Evolutionary conservation across 2,888 invertebrate genomes (phyloP), one percentile per base, ranked within the genome.

Genomic region (Onthophagus sagittarius): DNA sequence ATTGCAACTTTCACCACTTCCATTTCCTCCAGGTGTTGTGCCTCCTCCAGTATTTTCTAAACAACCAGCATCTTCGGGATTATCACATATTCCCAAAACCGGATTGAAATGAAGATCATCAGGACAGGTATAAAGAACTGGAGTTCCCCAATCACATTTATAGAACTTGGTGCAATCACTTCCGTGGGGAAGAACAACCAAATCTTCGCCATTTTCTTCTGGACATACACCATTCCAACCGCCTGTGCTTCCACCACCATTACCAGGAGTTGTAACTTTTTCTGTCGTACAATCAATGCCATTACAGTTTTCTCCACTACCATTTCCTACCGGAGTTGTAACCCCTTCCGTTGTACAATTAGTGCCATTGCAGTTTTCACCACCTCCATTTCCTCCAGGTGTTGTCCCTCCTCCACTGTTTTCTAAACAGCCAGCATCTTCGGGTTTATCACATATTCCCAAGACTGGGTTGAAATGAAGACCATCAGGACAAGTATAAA

Each of bases 371-470:
- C n/a, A n/a, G n/a, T n/a, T n/a, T n/a, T n/a, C n/a, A n/a, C n/a
- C n/a, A n/a, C n/a, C n/a, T n/a, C n/a, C n/a, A n/a, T n/a, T n/a
- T n/a, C n/a, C n/a, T n/a, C 33, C 33, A 33, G 33, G 33, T 33
- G 33, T 33, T 33, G 33, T 33, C 5, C 5, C 7, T 33, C 7
- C 33, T 2, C 63, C 63, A 9, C 62, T 4, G 13, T 62, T 62
- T 5, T 14, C 63, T 14, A 31, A 32, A 33, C 75, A 75, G 2
- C 74, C 67, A n/a, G 72, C 76, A 69, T 70, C 73, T 15, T 73
- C 67, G 0, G 76, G 76, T 11, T 69, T 75, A 63, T 77, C 77
- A 62, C 77, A 77, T 39, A 73, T 71, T 63, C 72, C 23, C 7
- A 73, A 32, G 3, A 9, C 65, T 7, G 73, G 73, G 63, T 77